Percentiles rank a stretch among this genome's conserved stretches.
Evolutionary conservation across 2,797 vertebrate species (phyloP).

Genomic region (Hoplostethus atlanticus): DNA sequence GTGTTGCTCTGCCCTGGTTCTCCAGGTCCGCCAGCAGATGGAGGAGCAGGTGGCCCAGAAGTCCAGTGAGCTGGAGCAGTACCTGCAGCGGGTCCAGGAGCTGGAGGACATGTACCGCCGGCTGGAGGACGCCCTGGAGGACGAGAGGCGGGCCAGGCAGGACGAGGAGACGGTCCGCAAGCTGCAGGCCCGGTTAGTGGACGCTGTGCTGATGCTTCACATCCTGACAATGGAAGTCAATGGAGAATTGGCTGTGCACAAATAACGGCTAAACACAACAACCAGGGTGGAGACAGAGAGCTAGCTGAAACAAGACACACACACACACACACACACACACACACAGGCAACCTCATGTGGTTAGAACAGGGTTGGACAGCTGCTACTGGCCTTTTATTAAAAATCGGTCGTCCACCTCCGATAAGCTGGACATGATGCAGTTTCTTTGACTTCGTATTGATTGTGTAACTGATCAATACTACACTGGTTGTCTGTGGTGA

Average conservation of each 20-base stretch:
- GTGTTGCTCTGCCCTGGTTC: neutral
- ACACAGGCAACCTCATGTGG: neutral
- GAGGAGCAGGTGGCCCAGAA: conserved; percentile 97
- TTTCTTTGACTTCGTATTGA: too few species aligned
- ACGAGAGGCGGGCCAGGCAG: conserved; percentile 91
- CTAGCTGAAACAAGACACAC: too few species aligned
- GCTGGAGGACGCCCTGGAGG: conserved; percentile 94
- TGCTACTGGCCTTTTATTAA: too few species aligned
- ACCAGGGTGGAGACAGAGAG: too few species aligned
- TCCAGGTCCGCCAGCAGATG: conserved; percentile 94
- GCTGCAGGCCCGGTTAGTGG: conserved; percentile 91
- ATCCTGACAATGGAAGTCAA: neutral
- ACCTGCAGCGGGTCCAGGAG: conserved; percentile 92
- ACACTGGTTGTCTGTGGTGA: too few species aligned
- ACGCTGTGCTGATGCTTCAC: neutral
- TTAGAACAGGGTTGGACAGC: too few species aligned
- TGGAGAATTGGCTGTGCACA: too few species aligned
- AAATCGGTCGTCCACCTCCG: too few species aligned
- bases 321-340: neutral
- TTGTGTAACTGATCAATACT: too few species aligned
- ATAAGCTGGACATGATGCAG: too few species aligned
- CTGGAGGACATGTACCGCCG: conserved; percentile 94
- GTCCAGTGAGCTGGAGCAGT: conserved; percentile 94
- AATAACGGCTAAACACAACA: too few species aligned
- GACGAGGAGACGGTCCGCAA: conserved; percentile 94